Evolutionary conservation across 2,797 vertebrate genomes (phyloP), one percentile per base, ranked within the genome.

Genomic region (Aulostomus chinensis): DNA sequence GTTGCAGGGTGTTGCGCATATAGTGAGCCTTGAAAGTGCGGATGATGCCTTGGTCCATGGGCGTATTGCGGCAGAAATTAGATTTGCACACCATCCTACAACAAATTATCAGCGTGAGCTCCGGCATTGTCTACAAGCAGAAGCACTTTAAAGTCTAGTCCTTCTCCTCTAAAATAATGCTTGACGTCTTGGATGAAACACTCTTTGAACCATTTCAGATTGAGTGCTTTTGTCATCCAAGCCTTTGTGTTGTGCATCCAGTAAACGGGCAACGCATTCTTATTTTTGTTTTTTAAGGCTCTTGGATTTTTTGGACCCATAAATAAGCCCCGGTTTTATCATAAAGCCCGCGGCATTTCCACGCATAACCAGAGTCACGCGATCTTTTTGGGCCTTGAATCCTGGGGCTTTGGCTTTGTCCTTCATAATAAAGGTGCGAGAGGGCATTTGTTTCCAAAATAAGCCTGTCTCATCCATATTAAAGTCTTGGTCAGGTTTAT

Each of bases 401-500:
- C 20, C 30, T 2, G 28, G 29, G 13, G 54, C 35, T 34, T 48
- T 48, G 45, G 34, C 40, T 47, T 60, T 29, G 0, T 55, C 55
- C 16, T 71, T 35, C 45, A 51, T 63, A 0, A 32, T 21, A 18
- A 49, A 50, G 2, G 25, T 51, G 38, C 28, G 3, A 2, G 58
- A 47, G 28, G 52, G 65, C 31, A 62, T 63, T 51, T 9, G 8
- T 33, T 60, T 56, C 45, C 39, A 60, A 34, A 71, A 68, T 28
- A 68, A 52, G 11, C 35, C 56, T 0, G 45, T 68, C 28, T 63
- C 47, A 15, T 58, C 40, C 52, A 62, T 57, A 20, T 62, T 62
- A 39, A 62, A 67, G 18, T 26, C 52, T 43, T 64, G 53, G 22
- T 52, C 51, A 17, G 57, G 64, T 30, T 35, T 40, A 15, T 64